These are phyloP conservation scores for Lasioglossum albipes DNA, from an alignment of 1,140 invertebrate genomes.

Conservation along the genomic window DNA sequence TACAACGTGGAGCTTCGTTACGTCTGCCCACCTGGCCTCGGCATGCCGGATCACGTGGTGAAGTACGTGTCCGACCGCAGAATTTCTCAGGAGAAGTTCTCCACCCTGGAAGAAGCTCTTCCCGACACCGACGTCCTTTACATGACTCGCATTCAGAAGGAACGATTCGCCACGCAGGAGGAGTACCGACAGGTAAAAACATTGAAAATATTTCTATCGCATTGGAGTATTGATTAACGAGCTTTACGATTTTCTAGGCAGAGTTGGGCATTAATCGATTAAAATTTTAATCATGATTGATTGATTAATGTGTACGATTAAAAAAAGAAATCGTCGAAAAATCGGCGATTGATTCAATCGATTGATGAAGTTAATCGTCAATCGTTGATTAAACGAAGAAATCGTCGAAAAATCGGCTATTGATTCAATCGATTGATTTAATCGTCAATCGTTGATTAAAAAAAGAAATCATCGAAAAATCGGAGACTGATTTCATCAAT, in stretches of 20 bases:
- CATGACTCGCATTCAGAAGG: constrained; percentile 98
- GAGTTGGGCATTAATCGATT: too few relatives aligned
- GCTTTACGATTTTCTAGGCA: constrained; percentile 78
- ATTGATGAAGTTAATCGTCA: too few relatives aligned
- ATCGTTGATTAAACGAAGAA: too few relatives aligned
- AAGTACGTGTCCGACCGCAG: constrained; percentile 89
- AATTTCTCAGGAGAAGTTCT: constrained; percentile 88
- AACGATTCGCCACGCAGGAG: constrained; percentile 91
- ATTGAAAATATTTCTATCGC: not conserved
- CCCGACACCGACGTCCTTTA: constrained; percentile 98
- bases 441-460: too few relatives aligned
- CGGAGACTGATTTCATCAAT: too few relatives aligned
- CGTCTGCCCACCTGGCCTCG: constrained; percentile 91
- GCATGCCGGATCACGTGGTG: constrained; percentile 93
- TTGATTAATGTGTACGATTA: too few relatives aligned
- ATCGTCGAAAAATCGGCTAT: too few relatives aligned
- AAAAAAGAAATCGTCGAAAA: too few relatives aligned
- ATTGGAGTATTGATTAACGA: not conserved
- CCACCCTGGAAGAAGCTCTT: constrained; percentile 90
- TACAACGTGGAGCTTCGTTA: constrained; percentile 95
- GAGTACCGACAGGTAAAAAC: constrained; percentile 91
- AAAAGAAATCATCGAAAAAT: too few relatives aligned
- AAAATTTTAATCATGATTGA: too few relatives aligned
- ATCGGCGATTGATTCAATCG: too few relatives aligned
- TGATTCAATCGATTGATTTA: too few relatives aligned